Base-by-base conservation (phyloP, 2,888 invertebrate genomes). In the Timema podura region DNA sequence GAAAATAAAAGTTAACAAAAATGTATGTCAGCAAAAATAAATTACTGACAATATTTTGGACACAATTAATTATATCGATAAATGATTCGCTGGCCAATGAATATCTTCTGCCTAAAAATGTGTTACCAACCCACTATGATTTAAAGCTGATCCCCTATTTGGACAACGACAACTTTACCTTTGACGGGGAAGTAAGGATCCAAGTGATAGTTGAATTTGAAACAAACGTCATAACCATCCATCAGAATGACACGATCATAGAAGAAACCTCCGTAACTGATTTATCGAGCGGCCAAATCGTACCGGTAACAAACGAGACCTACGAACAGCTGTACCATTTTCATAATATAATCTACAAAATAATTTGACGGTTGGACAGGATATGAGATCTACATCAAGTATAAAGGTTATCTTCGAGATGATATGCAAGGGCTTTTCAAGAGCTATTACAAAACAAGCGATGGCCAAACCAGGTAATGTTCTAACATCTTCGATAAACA, bases 141-240 rank as follows among this genome's bases (percentile, higher is more conserved):
- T 44, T 72, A 64, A 64, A 57, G 15, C 65, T 72, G 13, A 48
- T 71, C 13, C 72, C 72, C 9, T 65, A 61, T 47, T 13, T 72
- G 16, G 45, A 54, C 49, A 64, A 61, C 51, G 69, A 59, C 30
- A 30, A 30, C 30, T 30, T 30, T 30, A 30, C 30, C 30, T 30
- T 30, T 30, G 30, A 30, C 30, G 30, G 30, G 30, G 30, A 30
- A 3, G 30, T 30, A 30, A 30, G 30, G 3, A 30, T 30, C 30
- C 30, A 30, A 2, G 30, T 30, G 30, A 30, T 30, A 30, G 30
- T 30, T 30, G 30, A 30, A 30, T 1, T 30, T 1, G 30, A 30
- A 30, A 30, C 30, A 30, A 30, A 30, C 30, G 30, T 30, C 30
- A 30, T 30, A 30, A 30, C 30, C 3, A 30, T 30, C 30, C 30